Percentiles rank a stretch among this genome's conserved stretches.
Conservation (phyloP, 2,113 vertebrate genomes). For the Sapayoa aenigma region DNA sequence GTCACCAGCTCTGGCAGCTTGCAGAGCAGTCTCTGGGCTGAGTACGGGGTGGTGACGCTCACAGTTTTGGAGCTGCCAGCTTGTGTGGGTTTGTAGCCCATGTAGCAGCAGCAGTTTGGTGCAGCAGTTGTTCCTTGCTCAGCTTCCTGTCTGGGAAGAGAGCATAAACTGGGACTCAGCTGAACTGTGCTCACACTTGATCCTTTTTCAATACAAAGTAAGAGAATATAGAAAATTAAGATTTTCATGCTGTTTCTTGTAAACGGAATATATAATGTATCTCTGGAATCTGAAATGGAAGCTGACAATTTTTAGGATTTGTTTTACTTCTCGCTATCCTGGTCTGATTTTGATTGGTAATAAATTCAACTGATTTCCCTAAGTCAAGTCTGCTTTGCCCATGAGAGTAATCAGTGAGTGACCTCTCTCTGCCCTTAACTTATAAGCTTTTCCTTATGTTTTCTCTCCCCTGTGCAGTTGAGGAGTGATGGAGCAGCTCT, state of each 20-base stretch:
- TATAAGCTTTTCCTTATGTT: background rate
- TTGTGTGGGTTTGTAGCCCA: background rate
- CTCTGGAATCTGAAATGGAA: background rate
- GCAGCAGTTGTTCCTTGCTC: background rate
- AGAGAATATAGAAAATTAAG: background rate
- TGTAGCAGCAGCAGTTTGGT: background rate
- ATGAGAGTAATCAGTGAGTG: background rate
- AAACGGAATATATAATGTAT: background rate
- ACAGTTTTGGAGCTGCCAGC: conserved; percentile 7
- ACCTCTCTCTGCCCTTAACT: background rate
- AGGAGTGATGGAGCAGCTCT: background rate
- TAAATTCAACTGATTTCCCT: background rate
- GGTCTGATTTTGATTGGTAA: background rate
- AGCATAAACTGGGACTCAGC: background rate
- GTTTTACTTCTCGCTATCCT: background rate
- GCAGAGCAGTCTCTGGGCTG: background rate
- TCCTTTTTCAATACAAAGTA: background rate
- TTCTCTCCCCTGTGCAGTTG: background rate
- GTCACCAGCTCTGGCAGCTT: background rate
- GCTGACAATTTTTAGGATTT: background rate
- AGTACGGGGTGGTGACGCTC: background rate
- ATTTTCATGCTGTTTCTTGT: background rate
- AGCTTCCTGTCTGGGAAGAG: background rate
- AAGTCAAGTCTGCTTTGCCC: background rate
- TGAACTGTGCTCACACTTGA: background rate